phyloP scores from a whole-genome alignment of 2,797 vertebrate species.

The Danio aesculapii region DNA sequence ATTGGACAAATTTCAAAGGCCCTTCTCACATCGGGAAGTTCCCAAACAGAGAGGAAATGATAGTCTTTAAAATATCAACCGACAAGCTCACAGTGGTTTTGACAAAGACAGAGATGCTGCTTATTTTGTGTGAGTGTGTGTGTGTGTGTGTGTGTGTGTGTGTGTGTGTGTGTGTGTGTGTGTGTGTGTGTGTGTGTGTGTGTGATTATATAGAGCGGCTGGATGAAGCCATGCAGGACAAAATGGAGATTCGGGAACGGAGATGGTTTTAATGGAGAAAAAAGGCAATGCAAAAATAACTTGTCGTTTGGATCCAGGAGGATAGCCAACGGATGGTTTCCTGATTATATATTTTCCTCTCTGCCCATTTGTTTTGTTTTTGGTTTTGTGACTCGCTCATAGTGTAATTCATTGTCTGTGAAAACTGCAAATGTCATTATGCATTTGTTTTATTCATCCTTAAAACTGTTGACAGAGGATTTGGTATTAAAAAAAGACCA shows the following conservation, averaged over 20 bases:
- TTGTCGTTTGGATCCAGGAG: slow-evolving; percentile 9
- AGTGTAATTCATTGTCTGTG: neutral
- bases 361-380: neutral
- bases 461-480: no score
- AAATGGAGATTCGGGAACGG: slow-evolving; percentile 29
- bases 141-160: slow-evolving; percentile 8
- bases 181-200: neutral
- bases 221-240: slow-evolving; percentile 38
- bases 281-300: slow-evolving; percentile 39
- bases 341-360: slow-evolving; percentile 37
- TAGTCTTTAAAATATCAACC: slow-evolving; percentile 69
- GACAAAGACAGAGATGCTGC: slow-evolving; percentile 45
- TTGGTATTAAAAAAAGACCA: no score
- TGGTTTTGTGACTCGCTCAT: slow-evolving; percentile 5
- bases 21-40: slow-evolving; percentile 59
- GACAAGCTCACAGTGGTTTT: slow-evolving; percentile 56
- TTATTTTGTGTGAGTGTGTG: slow-evolving; percentile 40
- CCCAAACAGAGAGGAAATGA: slow-evolving; percentile 64
- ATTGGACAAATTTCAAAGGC: slow-evolving; percentile 67
- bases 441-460: slow-evolving; percentile 29
- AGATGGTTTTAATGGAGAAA: slow-evolving; percentile 36
- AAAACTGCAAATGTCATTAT: slow-evolving; percentile 14
- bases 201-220: slow-evolving; percentile 46
- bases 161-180: slow-evolving; percentile 4
- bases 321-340: slow-evolving; percentile 12